A percentile compares a stretch with the other conserved stretches of the same genome.
Conservation (phyloP, 2,888 invertebrate species). For the Leptopilina myrica region DNA sequence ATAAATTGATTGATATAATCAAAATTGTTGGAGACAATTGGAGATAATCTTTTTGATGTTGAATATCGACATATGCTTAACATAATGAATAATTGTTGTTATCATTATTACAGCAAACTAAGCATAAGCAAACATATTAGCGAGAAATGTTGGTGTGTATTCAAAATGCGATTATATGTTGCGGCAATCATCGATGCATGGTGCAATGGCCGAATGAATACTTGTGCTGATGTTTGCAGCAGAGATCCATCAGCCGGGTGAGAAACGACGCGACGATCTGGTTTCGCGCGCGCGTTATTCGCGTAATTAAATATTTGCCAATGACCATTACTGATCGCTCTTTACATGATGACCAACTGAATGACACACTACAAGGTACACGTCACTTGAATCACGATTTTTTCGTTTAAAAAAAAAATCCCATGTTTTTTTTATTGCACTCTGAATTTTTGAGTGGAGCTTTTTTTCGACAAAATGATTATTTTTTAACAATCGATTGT, state of each 20-base stretch:
- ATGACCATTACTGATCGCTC: conserved; percentile 41
- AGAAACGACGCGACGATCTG: conserved; percentile 55
- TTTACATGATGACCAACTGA: conserved; percentile 12
- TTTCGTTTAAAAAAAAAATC: not conserved
- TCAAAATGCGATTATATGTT: conserved; percentile 66
- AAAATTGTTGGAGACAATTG: not conserved
- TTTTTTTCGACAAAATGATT: too few species aligned
- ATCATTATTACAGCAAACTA: conserved; percentile 58
- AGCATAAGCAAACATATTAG: conserved; percentile 61
- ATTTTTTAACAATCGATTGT: too few species aligned
- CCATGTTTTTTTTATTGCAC: not conserved
- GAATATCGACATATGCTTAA: conserved; percentile 6
- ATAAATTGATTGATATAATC: not conserved
- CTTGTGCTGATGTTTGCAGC: conserved; percentile 57
- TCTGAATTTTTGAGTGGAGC: not conserved
- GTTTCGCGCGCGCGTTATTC: conserved; percentile 47
- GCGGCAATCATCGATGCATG: conserved; percentile 56
- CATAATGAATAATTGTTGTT: conserved; percentile 44
- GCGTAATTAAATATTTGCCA: conserved; percentile 69
- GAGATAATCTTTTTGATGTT: conserved; percentile 9
- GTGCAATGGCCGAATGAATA: conserved; percentile 57
- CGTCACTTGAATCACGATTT: conserved; percentile 2
- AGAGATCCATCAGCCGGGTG: conserved; percentile 50
- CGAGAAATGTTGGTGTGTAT: conserved; percentile 60
- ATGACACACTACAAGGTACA: conserved; percentile 1